phyloP scores from a whole-genome alignment of 2,113 vertebrate genomes.

The Sterrhoptilus dennistouni region DNA sequence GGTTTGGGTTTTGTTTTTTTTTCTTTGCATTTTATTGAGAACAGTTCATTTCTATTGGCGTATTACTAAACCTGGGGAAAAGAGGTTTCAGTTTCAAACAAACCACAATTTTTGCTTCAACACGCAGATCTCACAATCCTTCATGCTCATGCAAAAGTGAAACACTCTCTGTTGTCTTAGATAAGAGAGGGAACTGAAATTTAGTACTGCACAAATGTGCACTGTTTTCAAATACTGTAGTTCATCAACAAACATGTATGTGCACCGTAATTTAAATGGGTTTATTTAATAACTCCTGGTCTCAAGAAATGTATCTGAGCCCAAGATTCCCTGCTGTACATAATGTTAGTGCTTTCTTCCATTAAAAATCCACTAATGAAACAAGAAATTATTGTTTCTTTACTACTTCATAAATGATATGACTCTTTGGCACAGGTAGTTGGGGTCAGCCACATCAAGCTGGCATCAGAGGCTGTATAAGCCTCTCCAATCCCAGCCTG shows the following conservation, averaged over 20 bases:
- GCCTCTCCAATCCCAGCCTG: neutral
- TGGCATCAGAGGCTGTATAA: neutral
- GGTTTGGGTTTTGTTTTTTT: too few relatives aligned
- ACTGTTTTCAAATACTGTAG: neutral
- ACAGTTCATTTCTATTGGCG: neutral
- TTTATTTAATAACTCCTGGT: neutral
- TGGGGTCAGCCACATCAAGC: neutral
- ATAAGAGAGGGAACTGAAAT: neutral
- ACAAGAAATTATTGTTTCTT: neutral
- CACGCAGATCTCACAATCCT: neutral
- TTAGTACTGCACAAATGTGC: neutral
- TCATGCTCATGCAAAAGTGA: neutral
- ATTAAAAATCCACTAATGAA: neutral
- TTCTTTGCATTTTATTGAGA: neutral
- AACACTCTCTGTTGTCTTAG: neutral
- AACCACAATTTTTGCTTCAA: slow-evolving; percentile 15
- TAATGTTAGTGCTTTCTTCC: neutral
- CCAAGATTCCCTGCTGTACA: neutral
- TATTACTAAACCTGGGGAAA: neutral
- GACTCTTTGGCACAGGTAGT: neutral
- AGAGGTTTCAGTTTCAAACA: neutral
- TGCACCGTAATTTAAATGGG: neutral
- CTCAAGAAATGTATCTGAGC: neutral
- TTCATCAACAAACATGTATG: neutral
- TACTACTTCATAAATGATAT: neutral